A percentile compares a stretch with the other conserved stretches of the same genome.
phyloP scores from a whole-genome alignment of 2,888 invertebrate species.

The Tridacna crocea region DNA sequence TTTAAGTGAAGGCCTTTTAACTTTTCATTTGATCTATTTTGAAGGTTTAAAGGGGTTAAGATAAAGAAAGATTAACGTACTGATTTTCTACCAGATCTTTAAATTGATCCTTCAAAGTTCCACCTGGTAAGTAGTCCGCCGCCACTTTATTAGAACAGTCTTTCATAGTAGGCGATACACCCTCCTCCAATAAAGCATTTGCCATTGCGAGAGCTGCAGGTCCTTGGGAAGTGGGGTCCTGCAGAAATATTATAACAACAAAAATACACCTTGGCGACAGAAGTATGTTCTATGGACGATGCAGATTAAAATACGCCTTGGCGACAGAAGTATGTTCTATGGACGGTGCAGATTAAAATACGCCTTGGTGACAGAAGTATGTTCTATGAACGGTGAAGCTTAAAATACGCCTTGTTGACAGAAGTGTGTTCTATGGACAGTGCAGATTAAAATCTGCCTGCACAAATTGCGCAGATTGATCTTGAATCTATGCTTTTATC shows the following conservation, averaged over 20 bases:
- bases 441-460: background rate
- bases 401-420: background rate
- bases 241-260: background rate
- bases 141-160: background rate
- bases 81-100: background rate
- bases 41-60: too few relatives aligned
- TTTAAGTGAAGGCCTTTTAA: too few relatives aligned
- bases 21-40: too few relatives aligned
- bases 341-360: background rate
- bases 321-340: background rate
- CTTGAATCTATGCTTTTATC: too few relatives aligned
- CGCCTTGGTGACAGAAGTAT: background rate
- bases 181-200: background rate
- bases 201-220: background rate
- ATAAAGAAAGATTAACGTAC: background rate
- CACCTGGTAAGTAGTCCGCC: background rate
- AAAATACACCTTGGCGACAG: background rate
- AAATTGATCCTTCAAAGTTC: background rate
- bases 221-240: background rate
- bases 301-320: background rate
- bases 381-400: background rate
- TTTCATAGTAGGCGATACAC: background rate
- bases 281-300: background rate
- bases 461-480: background rate
- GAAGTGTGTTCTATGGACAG: background rate